Base-by-base conservation (phyloP, 1,140 invertebrate genomes). In the Leptinotarsa lineolata region DNA sequence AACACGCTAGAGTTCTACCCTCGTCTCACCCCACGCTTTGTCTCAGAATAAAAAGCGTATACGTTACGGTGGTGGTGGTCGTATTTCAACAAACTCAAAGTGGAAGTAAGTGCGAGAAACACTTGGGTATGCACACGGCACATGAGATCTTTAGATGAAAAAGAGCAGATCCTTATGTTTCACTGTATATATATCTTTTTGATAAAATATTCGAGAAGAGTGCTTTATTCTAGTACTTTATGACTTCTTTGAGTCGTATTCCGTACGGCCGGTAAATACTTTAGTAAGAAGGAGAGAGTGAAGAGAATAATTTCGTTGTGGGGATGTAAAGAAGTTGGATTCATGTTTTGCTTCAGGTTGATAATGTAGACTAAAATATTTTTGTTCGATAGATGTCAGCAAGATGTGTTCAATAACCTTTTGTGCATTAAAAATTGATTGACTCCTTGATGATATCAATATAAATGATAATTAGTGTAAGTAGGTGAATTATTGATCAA, bases 181-280 rank as follows among this genome's bases (percentile, higher is more conserved):
- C 22, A 65, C 24, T 65, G 21, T 74, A 77, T 77, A 68, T n/a
- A 39, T 71, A 72, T 75, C 76, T 75, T 77, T 75, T 73, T 75
- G 73, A 77, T 77, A 77, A 77, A 77, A 75, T 77, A 77, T 77
- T 77, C 76, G 75, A 61, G 64, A 67, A 74, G 30, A 77, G 76
- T 77, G 74, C 76, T 77, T 77, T 77, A 77, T 77, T 77, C 75
- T 75, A 75, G 74, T 77, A 77, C 74, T 77, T 77, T 75, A 77
- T 77, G 74, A 77, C 76, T 70, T 75, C 60, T 67, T 63, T 30
- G 70, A 66, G 71, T 73, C 68, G 76, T 75, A 73, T 74, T 39
- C 63, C 22, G 5, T 66, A 24, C 70, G 21, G 72, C 64, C 73
- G 74, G 73, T 75, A 77, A 77, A 75, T 75, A 75, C 63, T 68